Conservation (phyloP, 1,140 invertebrate genomes). For the Steinernema feltiae region DNA sequence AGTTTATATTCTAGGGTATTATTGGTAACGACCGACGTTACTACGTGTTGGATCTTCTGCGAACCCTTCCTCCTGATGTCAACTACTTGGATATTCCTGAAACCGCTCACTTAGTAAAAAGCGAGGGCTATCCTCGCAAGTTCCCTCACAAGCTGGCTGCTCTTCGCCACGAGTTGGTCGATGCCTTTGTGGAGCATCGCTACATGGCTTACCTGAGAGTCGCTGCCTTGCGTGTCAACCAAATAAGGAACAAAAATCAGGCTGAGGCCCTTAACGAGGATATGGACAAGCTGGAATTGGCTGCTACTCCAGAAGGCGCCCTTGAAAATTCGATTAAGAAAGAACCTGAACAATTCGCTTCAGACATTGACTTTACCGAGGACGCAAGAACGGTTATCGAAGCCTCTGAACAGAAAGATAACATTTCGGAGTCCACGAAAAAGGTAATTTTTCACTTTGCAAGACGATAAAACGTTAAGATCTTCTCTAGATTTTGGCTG, state of each 20-base stretch:
- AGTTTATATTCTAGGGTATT: slow-evolving; percentile 70
- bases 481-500: slow-evolving; percentile 24
- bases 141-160: slow-evolving; percentile 93
- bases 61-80: slow-evolving; percentile 96
- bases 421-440: too few species aligned
- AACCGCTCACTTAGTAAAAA: slow-evolving; percentile 57
- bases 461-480: too few species aligned
- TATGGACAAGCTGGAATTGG: slow-evolving; percentile 40
- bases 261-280: slow-evolving; percentile 33
- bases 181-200: slow-evolving; percentile 86
- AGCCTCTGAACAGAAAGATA: too few species aligned
- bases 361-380: too few species aligned
- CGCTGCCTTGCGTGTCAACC: slow-evolving; percentile 83
- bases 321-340: too few species aligned
- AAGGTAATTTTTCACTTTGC: too few species aligned
- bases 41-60: slow-evolving; percentile 88
- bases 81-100: slow-evolving; percentile 76
- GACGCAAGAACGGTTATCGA: too few species aligned
- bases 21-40: slow-evolving; percentile 95
- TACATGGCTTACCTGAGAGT: slow-evolving; percentile 94
- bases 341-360: too few species aligned
- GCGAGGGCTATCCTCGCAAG: slow-evolving; percentile 73
- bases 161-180: slow-evolving; percentile 88
- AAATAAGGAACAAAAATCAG: slow-evolving; percentile 61
- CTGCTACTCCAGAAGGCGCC: slow-evolving; percentile 63